phyloP scores from a whole-genome alignment of 2,797 vertebrate genomes.

The Sebastes baramenuke region DNA sequence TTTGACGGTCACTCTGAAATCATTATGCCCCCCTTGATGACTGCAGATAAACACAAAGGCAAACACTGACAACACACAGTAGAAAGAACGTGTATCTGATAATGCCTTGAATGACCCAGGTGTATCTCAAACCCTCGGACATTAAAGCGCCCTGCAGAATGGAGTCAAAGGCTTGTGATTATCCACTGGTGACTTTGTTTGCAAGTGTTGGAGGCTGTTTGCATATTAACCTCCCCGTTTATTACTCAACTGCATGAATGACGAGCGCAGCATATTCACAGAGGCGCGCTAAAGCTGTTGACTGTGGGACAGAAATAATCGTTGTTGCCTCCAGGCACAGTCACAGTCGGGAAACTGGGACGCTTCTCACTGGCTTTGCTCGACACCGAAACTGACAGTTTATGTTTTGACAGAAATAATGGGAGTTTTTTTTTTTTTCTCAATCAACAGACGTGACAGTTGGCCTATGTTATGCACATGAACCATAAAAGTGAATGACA shows the following conservation, averaged over 20 bases:
- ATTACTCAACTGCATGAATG: slow-evolving; percentile 19
- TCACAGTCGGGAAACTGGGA: slow-evolving; percentile 41
- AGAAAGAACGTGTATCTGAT: background rate
- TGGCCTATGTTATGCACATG: slow-evolving; percentile 3
- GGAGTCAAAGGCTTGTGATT: background rate
- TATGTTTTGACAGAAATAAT: slow-evolving; percentile 56
- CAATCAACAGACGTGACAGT: slow-evolving; percentile 8
- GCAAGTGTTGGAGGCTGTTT: slow-evolving; percentile 8
- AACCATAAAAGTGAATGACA: background rate
- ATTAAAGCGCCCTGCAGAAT: background rate
- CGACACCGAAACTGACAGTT: slow-evolving; percentile 76
- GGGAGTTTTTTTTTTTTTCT: background rate
- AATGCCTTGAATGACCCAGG: background rate
- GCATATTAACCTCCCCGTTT: background rate
- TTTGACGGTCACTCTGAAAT: slow-evolving; percentile 24
- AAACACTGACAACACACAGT: background rate
- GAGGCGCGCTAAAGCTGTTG: slow-evolving; percentile 13
- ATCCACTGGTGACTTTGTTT: background rate
- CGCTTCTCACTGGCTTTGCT: slow-evolving; percentile 42
- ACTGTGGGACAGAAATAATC: slow-evolving; percentile 59
- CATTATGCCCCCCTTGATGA: slow-evolving; percentile 10
- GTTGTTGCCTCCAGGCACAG: slow-evolving; percentile 72
- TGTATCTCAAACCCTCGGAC: background rate
- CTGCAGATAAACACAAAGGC: slow-evolving; percentile 15
- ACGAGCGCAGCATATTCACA: background rate